Evolutionary conservation across 2,797 vertebrate genomes (phyloP).

Genomic region (Arrhamphus sclerolepis): DNA sequence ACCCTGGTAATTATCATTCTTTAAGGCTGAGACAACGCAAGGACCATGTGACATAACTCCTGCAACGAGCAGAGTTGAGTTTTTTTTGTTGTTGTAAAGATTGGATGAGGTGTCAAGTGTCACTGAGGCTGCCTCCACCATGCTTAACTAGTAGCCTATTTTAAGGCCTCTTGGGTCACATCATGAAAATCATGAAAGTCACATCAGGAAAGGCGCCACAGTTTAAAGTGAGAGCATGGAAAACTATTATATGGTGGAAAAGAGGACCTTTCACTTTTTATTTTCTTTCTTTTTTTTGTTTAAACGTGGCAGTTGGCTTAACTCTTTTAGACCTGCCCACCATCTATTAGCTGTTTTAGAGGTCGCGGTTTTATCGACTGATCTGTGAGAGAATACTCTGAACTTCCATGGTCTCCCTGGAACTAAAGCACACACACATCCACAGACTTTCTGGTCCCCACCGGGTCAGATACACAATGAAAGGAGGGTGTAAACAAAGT

Average conservation of each 20-base stretch:
- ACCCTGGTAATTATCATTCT: slow-evolving; percentile 82
- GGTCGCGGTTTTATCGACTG: slow-evolving; percentile 57
- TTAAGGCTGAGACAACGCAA: slow-evolving; percentile 73
- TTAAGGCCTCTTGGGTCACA: slow-evolving; percentile 2
- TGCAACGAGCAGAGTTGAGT: slow-evolving; percentile 40
- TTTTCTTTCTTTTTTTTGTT: not conserved
- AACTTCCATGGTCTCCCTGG: slow-evolving; percentile 71
- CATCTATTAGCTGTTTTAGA: slow-evolving; percentile 56
- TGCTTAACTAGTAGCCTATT: slow-evolving; percentile 27
- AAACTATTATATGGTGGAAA: slow-evolving; percentile 22
- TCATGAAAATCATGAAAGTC: not conserved
- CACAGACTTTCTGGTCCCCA: slow-evolving; percentile 42
- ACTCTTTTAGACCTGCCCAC: slow-evolving; percentile 24
- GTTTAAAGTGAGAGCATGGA: slow-evolving; percentile 21
- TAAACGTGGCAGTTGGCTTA: too few relatives aligned
- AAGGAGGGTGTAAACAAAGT: slow-evolving; percentile 72
- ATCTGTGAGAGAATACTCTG: slow-evolving; percentile 53
- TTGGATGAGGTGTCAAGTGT: slow-evolving; percentile 48
- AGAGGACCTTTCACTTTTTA: slow-evolving; percentile 68
- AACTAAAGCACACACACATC: slow-evolving; percentile 33
- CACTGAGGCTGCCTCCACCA: slow-evolving; percentile 26
- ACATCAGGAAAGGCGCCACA: not conserved
- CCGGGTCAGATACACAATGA: slow-evolving; percentile 67
- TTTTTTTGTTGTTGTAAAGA: slow-evolving; percentile 41
- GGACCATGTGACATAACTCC: slow-evolving; percentile 74